phyloP scores from a whole-genome alignment of 2,113 vertebrate genomes.

The Collichthys lucidus region DNA sequence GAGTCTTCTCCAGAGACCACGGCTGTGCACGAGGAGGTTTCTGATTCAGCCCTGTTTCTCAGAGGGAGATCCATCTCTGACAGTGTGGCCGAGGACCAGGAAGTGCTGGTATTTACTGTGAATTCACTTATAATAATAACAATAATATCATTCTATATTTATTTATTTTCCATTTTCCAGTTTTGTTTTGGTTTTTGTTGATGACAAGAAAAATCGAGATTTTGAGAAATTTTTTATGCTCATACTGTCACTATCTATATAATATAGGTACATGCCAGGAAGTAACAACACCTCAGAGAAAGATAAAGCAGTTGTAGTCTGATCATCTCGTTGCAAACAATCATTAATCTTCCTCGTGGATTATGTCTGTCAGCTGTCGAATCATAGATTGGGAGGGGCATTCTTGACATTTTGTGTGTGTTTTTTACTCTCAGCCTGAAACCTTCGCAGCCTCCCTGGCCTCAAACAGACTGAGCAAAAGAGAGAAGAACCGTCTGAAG shows the following conservation, averaged over 20 bases:
- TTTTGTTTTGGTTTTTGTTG: not conserved
- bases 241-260: not conserved
- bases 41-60: slow-evolving; percentile 25
- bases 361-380: not conserved
- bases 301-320: not conserved
- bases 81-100: slow-evolving; percentile 53
- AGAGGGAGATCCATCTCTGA: slow-evolving; percentile 65
- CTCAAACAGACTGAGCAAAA: slow-evolving; percentile 80
- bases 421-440: slow-evolving; percentile 30
- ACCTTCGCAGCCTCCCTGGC: slow-evolving; percentile 36
- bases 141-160: not conserved
- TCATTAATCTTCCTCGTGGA: not conserved
- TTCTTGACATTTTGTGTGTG: not conserved
- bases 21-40: not conserved
- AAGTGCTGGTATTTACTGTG: not conserved
- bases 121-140: not conserved
- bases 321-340: not conserved
- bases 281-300: not conserved
- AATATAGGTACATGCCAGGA: not conserved
- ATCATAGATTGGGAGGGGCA: not conserved
- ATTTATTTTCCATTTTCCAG: not conserved
- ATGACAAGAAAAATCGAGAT: not conserved
- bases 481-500: slow-evolving; percentile 88
- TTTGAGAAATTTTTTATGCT: not conserved
- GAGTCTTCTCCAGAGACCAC: slow-evolving; percentile 2